Evolutionary conservation across 2,797 vertebrate species (phyloP), one percentile per base, ranked within the genome.

Genomic region (Scyliorhinus canicula): DNA sequence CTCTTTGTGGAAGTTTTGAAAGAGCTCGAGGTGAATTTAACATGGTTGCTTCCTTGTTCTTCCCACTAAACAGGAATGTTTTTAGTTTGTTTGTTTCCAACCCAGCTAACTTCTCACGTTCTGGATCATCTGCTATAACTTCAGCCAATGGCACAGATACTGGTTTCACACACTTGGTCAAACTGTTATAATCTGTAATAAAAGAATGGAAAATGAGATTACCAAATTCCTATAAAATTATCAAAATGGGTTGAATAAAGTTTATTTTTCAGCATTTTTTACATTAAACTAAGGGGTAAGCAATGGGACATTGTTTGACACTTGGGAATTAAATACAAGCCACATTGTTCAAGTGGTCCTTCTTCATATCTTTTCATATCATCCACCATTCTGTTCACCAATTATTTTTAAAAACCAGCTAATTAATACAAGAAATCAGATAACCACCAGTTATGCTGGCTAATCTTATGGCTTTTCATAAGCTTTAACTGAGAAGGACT

Each of bases 1-100:
- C 65, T 65, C n/a, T 91, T 63, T 65, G 88, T 65, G 88, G 57
- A 65, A 91, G 57, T 91, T 3, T 65, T 91, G 88, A 65, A 91
- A 91, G 57, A 91, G n/a, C 40, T 63, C 4, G 57, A 91, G 57
- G 26, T 63, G 19, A n/a, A 91, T 44, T 65, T 57, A 91, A 16
- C 26, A 12, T 24, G n/a, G 8, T 44, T 26, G n/a, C 26, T 91
- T 65, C 57, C 60, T 91, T 91, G n/a, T 44, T 65, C 60, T 65
- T 91, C n/a, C 88, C 88, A 65, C 3, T 26, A 9, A 65, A 44
- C n/a, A 91, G 40, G 21, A 21, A 65, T n/a, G 19, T 21, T 28
- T 60, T 44, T 65, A 21, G n/a, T 63, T 91, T 24, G 24, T 91
- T 40, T 44, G 21, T 65, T 91, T 65, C 88, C 19, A 65, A 65